Base-by-base conservation (phyloP, 2,888 invertebrate genomes). In the Aphelenchoides bicaudatus region DNA sequence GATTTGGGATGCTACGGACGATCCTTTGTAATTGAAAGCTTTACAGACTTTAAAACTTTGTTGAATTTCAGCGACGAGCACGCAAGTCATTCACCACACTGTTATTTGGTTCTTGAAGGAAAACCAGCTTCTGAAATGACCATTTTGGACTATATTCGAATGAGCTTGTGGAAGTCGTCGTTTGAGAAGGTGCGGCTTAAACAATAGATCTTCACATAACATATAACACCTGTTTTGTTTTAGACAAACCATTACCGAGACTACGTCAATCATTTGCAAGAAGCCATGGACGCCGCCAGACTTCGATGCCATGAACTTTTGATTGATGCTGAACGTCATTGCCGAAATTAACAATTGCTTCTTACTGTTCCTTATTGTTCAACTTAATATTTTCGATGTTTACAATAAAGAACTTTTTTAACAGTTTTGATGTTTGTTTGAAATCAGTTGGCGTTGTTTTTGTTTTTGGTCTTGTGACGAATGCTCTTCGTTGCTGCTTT, bases 51-150 rank as follows among this genome's bases (percentile, higher is more conserved):
- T 10, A 10, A 10, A n/a, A 34, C n/a, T 34, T 34, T n/a, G 10
- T 34, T 34, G 10, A 25, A 8, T 10, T 43, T 43, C 25, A 43
- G 43, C 43, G 43, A 6, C 23, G 43, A 43, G 23, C 43, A 43
- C 43, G 8, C 8, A 19, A 8, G 6, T 8, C 43, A 43, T n/a
- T 43, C 43, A 25, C 43, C 43, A 25, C 10, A 8, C 23, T 43
- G 43, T n/a, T 43, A 21, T 25, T 43, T 21, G 21, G 43, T n/a
- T 10, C 10, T 25, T 19, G 43, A 43, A n/a, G 43, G 43, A 6
- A 8, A 34, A 13, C 16, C 34, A 16, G 16, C 13, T 34, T 34
- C 34, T 25, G 43, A n/a, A 6, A 43, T 43, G 43, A 8, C 10
- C 43, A 25, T 43, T 8, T 25, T 10, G 16, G 21, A 25, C 10